phyloP scores from a whole-genome alignment of 2,888 invertebrate species.

The Noctua comes region DNA sequence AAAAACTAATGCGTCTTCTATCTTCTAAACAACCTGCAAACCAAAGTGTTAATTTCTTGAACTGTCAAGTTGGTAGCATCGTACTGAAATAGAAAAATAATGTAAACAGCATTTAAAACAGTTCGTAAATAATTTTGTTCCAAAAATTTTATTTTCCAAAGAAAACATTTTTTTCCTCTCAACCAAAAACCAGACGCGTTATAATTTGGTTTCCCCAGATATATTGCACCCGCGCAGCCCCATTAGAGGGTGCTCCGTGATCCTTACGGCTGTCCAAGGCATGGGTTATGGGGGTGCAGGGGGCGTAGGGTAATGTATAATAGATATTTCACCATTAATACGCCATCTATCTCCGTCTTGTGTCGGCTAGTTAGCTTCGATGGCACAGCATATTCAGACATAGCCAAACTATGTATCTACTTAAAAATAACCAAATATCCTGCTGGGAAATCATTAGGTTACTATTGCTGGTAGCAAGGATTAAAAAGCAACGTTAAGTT shows the following conservation, averaged over 20 bases:
- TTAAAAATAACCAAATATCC: neutral
- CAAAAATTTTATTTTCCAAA: neutral
- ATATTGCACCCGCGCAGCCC: constrained; percentile 45
- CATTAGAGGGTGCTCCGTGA: constrained; percentile 56
- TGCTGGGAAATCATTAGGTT: neutral
- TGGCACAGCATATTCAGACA: neutral
- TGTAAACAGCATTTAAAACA: neutral
- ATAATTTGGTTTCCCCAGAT: constrained; percentile 52
- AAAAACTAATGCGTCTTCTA: neutral
- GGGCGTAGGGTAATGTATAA: constrained; percentile 60
- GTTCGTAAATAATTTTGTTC: neutral
- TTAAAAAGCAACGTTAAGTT: neutral
- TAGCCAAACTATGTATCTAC: neutral
- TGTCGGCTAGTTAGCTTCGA: constrained; percentile 27
- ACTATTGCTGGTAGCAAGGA: neutral
- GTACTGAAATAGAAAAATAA: neutral
- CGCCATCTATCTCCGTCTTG: constrained; percentile 59
- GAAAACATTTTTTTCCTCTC: neutral
- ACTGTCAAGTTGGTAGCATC: neutral
- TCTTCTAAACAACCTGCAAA: neutral
- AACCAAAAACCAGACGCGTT: constrained; percentile 43
- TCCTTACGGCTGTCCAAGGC: constrained; percentile 56
- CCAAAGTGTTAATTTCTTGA: neutral
- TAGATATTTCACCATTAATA: constrained; percentile 67
- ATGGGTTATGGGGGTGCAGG: constrained; percentile 4